phyloP scores from a whole-genome alignment of 2,113 vertebrate genomes.

The Salvelinus alpinus region DNA sequence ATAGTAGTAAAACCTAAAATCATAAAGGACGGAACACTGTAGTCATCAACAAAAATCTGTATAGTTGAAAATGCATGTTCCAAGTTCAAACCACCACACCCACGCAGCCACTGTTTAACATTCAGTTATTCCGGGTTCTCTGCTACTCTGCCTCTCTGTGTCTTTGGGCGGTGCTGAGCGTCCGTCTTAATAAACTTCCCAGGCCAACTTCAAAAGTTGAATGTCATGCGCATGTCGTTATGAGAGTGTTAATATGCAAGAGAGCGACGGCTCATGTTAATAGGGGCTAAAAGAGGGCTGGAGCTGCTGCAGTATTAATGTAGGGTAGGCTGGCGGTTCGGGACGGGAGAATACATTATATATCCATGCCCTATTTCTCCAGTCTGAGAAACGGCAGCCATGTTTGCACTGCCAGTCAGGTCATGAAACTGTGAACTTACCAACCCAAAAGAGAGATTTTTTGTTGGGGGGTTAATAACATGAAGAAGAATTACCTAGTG shows the following conservation, averaged over 20 bases:
- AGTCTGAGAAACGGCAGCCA: background rate
- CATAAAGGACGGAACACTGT: background rate
- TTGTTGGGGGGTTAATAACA: no score
- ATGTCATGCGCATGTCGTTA: conserved; percentile 23
- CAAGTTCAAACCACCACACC: conserved; percentile 6
- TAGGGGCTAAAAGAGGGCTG: conserved; percentile 61
- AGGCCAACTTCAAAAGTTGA: conserved; percentile 50
- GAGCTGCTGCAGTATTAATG: conserved; percentile 59
- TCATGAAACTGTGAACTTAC: background rate
- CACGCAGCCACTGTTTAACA: conserved; percentile 22
- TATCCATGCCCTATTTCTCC: background rate
- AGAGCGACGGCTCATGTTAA: conserved; percentile 43
- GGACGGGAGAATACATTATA: background rate
- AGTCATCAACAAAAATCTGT: conserved; percentile 12
- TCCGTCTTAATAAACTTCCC: conserved; percentile 40
- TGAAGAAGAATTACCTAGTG: no score
- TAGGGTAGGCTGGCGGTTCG: background rate
- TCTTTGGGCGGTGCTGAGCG: conserved; percentile 18
- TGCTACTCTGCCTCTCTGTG: conserved; percentile 11
- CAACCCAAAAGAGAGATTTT: background rate
- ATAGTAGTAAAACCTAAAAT: background rate
- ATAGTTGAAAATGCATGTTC: conserved; percentile 16
- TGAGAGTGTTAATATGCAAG: conserved; percentile 35
- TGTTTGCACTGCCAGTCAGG: background rate
- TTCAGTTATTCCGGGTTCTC: conserved; percentile 39